Evolutionary conservation across 2,113 vertebrate species (phyloP), one percentile per base, ranked within the genome.

Genomic region (Cyanoliseus patagonus): DNA sequence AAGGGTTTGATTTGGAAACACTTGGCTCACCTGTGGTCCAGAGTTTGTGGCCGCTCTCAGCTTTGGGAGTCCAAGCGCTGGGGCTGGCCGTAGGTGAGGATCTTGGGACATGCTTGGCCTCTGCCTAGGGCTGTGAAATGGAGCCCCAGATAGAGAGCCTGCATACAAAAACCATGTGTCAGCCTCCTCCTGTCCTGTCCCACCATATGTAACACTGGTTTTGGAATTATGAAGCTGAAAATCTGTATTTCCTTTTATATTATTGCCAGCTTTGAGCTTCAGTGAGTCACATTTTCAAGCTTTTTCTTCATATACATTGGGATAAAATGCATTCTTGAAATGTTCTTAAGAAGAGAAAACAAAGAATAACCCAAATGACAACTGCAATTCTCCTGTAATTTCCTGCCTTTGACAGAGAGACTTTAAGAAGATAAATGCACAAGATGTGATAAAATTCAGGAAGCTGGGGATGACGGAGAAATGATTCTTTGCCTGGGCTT

Each of bases 341-440:
- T 41, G 31, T 63, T 88, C 42, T 93, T 90, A 49, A 76, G 91
- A 95, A 74, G 57, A 31, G 17, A 86, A 93, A 93, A 33, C 18
- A 80, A 88, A 94, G 24, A 4, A 76, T 92, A 94, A 47, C 22
- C 15, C 67, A 83, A 85, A 86, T 39, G 28, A 80, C 47, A 85
- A n/a, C 22, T 28, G 42, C 33, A 86, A 28, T 85, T 89, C 39
- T 77, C 19, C 37, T 83, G 27, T 79, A 76, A 79, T 85, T 89
- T 92, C 49, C 70, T 91, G 57, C 10, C 9, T 62, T 69, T 27
- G 3, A 4, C 52, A 66, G 24, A 88, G 35, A 87, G 13, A 76
- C 5, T 83, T 53, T 35, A 72, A 72, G 46, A 81, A 46, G 25
- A 37, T 23, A 83, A 77, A 39, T 15, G 28, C 5, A 75, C 14